Percentiles rank a stretch among this genome's conserved stretches.
phyloP scores from a whole-genome alignment of 2,888 invertebrate species.

The Epiblema foenella region DNA sequence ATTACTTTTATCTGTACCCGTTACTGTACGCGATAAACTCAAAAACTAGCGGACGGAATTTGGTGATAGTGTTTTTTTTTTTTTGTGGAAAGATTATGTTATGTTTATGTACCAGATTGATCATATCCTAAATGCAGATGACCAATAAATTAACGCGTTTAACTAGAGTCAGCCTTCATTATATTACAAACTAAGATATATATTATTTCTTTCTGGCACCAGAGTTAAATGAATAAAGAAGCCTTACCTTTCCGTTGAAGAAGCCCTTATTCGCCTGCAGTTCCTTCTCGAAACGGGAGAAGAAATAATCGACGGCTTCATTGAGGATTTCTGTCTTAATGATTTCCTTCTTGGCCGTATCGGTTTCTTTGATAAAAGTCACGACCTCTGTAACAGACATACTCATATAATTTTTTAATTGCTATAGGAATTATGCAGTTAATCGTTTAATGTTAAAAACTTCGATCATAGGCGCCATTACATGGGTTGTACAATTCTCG shows the following conservation, averaged over 20 bases:
- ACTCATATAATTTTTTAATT: background rate
- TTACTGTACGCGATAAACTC: too few relatives aligned
- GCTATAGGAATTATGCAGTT: background rate
- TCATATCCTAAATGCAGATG: too few relatives aligned
- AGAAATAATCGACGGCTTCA: slow-evolving; percentile 64
- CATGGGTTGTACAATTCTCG: too few relatives aligned
- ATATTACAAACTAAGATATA: background rate
- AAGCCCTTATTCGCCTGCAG: slow-evolving; percentile 66
- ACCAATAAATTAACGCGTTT: background rate
- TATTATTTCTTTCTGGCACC: too few relatives aligned
- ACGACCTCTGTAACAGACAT: slow-evolving; percentile 56
- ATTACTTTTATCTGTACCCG: too few relatives aligned
- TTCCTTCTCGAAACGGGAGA: slow-evolving; percentile 69
- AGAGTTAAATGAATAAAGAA: background rate
- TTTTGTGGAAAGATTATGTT: too few relatives aligned
- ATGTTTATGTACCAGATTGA: too few relatives aligned
- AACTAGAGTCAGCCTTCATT: background rate
- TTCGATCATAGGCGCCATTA: too few relatives aligned
- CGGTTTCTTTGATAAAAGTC: slow-evolving; percentile 55
- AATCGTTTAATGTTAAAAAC: background rate
- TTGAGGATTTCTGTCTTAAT: slow-evolving; percentile 60
- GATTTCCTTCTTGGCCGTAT: slow-evolving; percentile 56
- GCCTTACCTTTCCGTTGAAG: slow-evolving; percentile 67
- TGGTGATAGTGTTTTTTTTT: too few relatives aligned
- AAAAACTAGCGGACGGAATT: too few relatives aligned